Percentiles rank a stretch among this genome's conserved stretches.
Conservation (phyloP, 2,797 vertebrate genomes). For the Lophius americanus region DNA sequence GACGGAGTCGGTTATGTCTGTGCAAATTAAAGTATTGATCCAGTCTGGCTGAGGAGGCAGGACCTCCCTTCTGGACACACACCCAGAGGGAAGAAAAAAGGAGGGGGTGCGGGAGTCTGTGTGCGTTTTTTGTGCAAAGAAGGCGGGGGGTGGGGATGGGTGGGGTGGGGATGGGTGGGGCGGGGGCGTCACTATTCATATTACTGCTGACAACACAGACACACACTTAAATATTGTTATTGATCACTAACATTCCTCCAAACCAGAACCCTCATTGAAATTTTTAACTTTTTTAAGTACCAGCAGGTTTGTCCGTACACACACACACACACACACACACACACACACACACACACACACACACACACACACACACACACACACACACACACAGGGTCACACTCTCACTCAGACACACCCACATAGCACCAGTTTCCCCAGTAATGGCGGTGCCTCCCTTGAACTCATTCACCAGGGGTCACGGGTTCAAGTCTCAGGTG, state of each 20-base stretch:
- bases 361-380: not conserved
- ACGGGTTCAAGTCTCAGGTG: constrained; percentile 83
- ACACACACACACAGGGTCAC: not conserved
- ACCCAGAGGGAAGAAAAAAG: constrained; percentile 50
- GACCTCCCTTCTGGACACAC: constrained; percentile 53
- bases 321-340: constrained; percentile 1
- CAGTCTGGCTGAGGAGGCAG: constrained; percentile 78
- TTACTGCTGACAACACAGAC: constrained; percentile 56
- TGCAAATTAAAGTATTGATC: constrained; percentile 78
- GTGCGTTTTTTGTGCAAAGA: too few relatives aligned
- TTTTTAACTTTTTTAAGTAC: too few relatives aligned
- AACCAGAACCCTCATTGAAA: constrained; percentile 6
- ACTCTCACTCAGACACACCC: constrained; percentile 20
- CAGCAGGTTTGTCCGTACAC: too few relatives aligned
- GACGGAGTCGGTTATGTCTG: too few relatives aligned
- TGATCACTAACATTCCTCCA: not conserved
- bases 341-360: constrained; percentile 7
- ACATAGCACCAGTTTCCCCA: constrained; percentile 33
- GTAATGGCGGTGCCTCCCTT: constrained; percentile 71
- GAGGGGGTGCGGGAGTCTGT: constrained; percentile 6
- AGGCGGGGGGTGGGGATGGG: not conserved
- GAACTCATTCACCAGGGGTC: constrained; percentile 82
- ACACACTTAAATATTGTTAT: not conserved
- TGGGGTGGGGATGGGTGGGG: not conserved
- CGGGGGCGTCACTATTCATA: constrained; percentile 33